Conservation (phyloP, 2,888 invertebrate genomes). For the Syrphus vitripennis region DNA sequence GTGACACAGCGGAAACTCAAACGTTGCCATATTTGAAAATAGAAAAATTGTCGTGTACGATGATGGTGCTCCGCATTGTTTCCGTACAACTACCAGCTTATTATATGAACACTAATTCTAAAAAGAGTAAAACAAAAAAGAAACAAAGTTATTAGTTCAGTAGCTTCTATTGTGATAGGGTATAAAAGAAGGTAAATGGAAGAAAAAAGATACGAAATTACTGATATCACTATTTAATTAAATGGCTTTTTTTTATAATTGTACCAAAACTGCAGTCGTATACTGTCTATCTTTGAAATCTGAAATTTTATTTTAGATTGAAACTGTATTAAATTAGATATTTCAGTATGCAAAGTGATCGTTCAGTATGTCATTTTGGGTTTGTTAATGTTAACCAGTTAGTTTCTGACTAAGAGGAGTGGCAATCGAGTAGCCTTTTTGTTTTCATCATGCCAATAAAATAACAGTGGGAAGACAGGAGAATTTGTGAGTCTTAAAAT, state of each 20-base stretch:
- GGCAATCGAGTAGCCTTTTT: neutral
- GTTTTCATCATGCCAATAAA: neutral
- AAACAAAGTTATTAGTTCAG: conserved; percentile 19
- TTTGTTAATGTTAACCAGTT: neutral
- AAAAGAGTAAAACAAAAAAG: neutral
- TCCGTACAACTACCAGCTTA: conserved; percentile 1
- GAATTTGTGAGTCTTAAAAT: neutral
- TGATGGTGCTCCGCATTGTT: conserved; percentile 26
- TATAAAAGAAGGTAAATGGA: neutral
- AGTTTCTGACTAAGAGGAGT: neutral
- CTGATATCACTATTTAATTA: conserved; percentile 24
- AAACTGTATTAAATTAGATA: neutral
- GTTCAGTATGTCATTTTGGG: neutral
- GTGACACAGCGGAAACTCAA: conserved; percentile 25
- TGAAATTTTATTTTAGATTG: neutral
- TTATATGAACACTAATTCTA: neutral
- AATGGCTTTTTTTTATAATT: neutral
- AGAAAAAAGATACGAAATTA: conserved; percentile 7
- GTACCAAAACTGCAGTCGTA: neutral
- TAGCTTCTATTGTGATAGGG: neutral
- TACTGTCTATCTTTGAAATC: neutral
- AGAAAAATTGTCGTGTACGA: neutral
- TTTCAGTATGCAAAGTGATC: neutral
- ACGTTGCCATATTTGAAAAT: conserved; percentile 12
- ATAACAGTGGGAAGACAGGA: neutral